Conservation (phyloP, 1,140 invertebrate genomes). For the Teleogryllus occipitalis region DNA sequence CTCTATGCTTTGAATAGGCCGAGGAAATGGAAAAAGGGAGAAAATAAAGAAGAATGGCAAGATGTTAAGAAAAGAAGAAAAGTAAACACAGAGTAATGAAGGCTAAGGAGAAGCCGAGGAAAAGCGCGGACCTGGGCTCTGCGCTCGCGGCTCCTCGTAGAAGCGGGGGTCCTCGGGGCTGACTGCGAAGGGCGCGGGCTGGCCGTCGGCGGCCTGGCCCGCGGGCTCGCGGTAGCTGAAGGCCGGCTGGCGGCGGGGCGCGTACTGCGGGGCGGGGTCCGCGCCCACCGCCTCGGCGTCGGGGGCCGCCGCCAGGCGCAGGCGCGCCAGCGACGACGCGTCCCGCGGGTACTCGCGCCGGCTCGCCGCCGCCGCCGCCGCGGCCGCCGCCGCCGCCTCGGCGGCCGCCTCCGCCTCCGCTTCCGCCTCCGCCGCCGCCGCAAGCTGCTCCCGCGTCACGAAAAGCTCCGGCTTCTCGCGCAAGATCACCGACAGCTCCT, state of each 20-base stretch:
- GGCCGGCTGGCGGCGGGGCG: background rate
- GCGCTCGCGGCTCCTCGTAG: conserved; percentile 1
- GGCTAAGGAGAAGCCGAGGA: background rate
- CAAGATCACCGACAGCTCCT: background rate
- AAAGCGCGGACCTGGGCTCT: background rate
- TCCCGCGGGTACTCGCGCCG: background rate
- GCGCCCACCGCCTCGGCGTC: too few relatives aligned
- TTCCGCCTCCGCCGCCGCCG: background rate
- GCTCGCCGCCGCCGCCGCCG: too few relatives aligned
- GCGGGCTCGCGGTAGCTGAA: background rate
- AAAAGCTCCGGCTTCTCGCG: background rate
- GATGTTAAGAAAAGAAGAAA: background rate
- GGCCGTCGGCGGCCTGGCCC: background rate
- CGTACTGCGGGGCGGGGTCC: background rate
- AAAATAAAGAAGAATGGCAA: background rate
- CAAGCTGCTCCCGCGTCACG: too few relatives aligned
- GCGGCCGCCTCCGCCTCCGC: too few relatives aligned
- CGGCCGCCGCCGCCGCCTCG: too few relatives aligned
- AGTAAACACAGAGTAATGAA: background rate
- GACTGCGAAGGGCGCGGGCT: conserved; percentile 6
- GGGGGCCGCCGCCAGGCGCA: background rate
- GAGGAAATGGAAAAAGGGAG: background rate
- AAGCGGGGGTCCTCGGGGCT: conserved; percentile 11
- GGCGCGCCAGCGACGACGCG: too few relatives aligned
- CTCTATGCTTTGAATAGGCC: too few relatives aligned